phyloP scores from a whole-genome alignment of 2,888 invertebrate genomes.

The Apocheima hispidaria region DNA sequence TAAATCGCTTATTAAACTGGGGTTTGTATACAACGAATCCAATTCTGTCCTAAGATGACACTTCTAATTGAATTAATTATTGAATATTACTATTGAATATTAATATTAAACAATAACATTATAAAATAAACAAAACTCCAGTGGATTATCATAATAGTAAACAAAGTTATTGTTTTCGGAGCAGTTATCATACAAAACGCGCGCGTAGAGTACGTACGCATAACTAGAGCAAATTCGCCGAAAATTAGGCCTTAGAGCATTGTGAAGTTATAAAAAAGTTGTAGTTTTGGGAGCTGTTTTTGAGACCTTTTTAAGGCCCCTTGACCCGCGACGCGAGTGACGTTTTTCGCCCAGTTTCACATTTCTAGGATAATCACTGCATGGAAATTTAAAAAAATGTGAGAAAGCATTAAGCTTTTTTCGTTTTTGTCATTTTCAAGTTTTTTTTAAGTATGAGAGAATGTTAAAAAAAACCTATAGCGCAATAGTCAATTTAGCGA shows the following conservation, averaged over 20 bases:
- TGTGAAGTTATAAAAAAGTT: not conserved
- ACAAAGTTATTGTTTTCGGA: conserved; percentile 7
- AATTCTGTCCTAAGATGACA: not conserved
- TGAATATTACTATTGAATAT: not conserved
- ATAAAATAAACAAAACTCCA: not conserved
- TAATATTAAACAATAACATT: not conserved
- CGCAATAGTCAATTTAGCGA: no score
- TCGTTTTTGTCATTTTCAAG: no score
- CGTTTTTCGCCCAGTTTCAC: no score
- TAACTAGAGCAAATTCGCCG: not conserved
- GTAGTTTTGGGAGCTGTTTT: no score
- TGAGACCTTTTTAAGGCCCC: no score
- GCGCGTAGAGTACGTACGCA: conserved; percentile 1
- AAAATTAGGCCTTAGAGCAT: not conserved
- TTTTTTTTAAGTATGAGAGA: no score
- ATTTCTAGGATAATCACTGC: no score
- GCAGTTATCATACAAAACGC: conserved; percentile 1
- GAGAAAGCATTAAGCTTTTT: no score
- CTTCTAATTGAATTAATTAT: not conserved
- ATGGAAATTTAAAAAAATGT: no score
- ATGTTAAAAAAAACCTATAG: no score
- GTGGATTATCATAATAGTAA: not conserved
- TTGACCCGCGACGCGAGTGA: no score
- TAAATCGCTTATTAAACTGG: not conserved
- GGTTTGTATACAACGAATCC: not conserved